phyloP scores from a whole-genome alignment of 2,797 vertebrate species.

The Leucoraja ocellata region DNA sequence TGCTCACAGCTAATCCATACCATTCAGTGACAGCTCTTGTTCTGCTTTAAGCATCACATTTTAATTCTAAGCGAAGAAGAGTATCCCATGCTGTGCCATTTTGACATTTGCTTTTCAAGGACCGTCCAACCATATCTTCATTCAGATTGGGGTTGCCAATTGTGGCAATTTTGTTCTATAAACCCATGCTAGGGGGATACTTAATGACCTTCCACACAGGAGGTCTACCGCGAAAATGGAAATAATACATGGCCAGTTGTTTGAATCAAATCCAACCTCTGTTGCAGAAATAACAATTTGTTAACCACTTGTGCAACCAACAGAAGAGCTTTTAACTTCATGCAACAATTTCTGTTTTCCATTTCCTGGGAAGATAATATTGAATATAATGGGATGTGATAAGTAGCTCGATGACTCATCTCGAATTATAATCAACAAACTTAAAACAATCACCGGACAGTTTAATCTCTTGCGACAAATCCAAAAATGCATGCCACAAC shows the following conservation, averaged over 20 bases:
- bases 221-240: neutral
- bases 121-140: slow-evolving; percentile 10
- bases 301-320: neutral
- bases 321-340: neutral
- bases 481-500: neutral
- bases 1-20: neutral
- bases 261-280: neutral
- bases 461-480: neutral
- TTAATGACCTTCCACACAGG: neutral
- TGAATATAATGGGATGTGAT: neutral
- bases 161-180: neutral
- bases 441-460: neutral
- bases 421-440: neutral
- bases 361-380: neutral
- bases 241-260: neutral
- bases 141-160: slow-evolving; percentile 8
- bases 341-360: neutral
- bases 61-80: neutral
- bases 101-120: slow-evolving; percentile 29
- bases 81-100: neutral
- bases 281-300: neutral
- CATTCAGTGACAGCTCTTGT: neutral
- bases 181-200: neutral
- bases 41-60: neutral
- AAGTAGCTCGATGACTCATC: neutral